Conservation (phyloP, 2,113 vertebrate genomes). For the Caretta caretta region DNA sequence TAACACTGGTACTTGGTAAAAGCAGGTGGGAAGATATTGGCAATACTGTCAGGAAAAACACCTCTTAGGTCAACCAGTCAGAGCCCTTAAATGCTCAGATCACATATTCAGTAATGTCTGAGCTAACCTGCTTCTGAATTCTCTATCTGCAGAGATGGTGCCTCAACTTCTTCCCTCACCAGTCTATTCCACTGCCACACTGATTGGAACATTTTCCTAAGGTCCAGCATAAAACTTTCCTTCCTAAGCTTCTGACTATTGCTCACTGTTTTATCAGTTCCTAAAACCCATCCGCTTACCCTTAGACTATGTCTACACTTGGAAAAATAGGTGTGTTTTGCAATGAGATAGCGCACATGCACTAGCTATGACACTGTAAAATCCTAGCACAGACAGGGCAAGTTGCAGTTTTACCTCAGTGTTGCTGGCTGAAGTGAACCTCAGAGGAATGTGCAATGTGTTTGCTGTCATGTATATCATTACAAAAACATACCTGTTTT, state of each 20-base stretch:
- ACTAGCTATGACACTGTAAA: background rate
- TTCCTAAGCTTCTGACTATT: background rate
- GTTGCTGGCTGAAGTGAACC: background rate
- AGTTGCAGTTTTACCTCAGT: background rate
- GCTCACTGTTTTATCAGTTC: background rate
- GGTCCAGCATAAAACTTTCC: background rate
- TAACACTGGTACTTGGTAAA: fast-evolving
- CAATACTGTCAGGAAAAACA: background rate
- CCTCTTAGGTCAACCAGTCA: background rate
- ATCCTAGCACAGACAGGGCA: background rate
- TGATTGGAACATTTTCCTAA: background rate
- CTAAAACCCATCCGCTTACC: background rate
- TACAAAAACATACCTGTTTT: background rate
- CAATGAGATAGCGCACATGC: background rate
- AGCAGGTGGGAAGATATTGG: background rate
- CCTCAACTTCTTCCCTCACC: background rate
- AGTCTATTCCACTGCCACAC: background rate
- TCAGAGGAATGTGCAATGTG: background rate
- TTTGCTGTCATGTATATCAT: background rate
- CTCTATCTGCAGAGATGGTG: background rate
- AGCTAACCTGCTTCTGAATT: no score
- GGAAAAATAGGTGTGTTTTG: background rate
- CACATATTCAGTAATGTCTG: background rate
- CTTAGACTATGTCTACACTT: background rate
- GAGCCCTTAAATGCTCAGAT: background rate